phyloP scores from a whole-genome alignment of 2,113 vertebrate genomes.

The Leiothrix lutea region DNA sequence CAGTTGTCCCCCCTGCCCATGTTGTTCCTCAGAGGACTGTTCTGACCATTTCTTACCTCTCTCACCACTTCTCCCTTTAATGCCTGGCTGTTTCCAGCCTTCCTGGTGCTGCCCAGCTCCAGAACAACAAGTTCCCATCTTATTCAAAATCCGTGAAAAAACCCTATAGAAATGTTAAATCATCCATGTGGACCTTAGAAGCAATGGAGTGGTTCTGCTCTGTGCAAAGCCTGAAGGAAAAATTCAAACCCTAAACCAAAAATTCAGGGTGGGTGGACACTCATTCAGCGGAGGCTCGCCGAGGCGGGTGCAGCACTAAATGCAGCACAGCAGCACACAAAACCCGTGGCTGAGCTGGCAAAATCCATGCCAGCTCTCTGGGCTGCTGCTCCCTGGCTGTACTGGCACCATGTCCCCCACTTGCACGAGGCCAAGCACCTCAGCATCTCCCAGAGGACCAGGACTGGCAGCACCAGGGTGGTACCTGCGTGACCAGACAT shows the following conservation, averaged over 20 bases:
- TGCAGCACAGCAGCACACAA: background rate
- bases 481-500: background rate
- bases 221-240: background rate
- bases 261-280: rapidly evolving
- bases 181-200: background rate
- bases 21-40: background rate
- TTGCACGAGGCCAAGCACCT: background rate
- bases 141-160: background rate
- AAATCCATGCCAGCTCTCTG: background rate
- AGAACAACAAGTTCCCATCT: background rate
- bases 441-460: background rate
- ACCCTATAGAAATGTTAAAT: background rate
- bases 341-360: background rate
- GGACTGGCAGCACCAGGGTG: background rate
- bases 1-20: rapidly evolving
- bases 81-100: background rate
- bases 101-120: background rate
- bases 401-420: background rate
- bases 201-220: background rate
- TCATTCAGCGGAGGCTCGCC: rapidly evolving
- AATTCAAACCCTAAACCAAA: background rate
- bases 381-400: background rate
- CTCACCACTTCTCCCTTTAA: background rate
- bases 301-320: background rate
- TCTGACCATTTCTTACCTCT: background rate